Conservation (phyloP, 2,888 invertebrate species). For the Sussaba pulchella region DNA sequence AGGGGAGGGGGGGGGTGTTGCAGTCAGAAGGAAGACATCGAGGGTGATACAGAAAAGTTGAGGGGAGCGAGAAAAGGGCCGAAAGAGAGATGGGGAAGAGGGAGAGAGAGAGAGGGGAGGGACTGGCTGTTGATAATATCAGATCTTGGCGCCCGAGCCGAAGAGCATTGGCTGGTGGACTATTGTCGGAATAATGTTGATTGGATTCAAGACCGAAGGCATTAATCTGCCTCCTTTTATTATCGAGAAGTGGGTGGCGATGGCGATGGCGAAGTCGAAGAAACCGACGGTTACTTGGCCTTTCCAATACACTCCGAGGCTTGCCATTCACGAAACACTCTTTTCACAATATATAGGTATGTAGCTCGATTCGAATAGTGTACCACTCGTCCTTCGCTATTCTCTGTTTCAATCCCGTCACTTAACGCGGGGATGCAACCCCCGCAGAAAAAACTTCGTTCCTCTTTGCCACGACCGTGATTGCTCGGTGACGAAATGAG, state of each 20-base stretch:
- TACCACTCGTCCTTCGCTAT: slow-evolving; percentile 29
- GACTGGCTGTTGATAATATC: slow-evolving; percentile 83
- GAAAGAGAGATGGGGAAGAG: slow-evolving; percentile 52
- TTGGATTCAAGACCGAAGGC: slow-evolving; percentile 84
- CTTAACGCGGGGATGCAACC: slow-evolving; percentile 53
- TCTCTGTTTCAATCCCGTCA: slow-evolving; percentile 65
- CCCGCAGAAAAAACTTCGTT: slow-evolving; percentile 11
- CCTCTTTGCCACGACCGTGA: slow-evolving; percentile 33
- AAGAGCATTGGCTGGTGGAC: slow-evolving; percentile 83
- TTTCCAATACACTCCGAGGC: slow-evolving; percentile 59
- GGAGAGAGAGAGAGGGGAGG: slow-evolving; percentile 67
- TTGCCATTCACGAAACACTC: slow-evolving; percentile 63
- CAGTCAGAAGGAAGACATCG: slow-evolving; percentile 63
- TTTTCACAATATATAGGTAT: background rate
- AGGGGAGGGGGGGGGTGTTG: slow-evolving; percentile 39
- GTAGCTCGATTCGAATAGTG: slow-evolving; percentile 34
- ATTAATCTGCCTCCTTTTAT: slow-evolving; percentile 84
- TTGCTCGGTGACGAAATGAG: slow-evolving; percentile 12
- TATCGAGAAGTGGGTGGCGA: slow-evolving; percentile 72
- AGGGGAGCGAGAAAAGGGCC: slow-evolving; percentile 36
- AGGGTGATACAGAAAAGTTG: slow-evolving; percentile 46
- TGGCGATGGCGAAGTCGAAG: slow-evolving; percentile 43
- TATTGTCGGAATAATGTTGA: slow-evolving; percentile 84
- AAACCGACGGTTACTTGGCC: slow-evolving; percentile 47
- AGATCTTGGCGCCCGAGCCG: slow-evolving; percentile 73